Base-by-base conservation (phyloP, 30 jellyfish, hydroid and myxozoan genomes). In the Aurelia aurita complex sp. Pacific region DNA sequence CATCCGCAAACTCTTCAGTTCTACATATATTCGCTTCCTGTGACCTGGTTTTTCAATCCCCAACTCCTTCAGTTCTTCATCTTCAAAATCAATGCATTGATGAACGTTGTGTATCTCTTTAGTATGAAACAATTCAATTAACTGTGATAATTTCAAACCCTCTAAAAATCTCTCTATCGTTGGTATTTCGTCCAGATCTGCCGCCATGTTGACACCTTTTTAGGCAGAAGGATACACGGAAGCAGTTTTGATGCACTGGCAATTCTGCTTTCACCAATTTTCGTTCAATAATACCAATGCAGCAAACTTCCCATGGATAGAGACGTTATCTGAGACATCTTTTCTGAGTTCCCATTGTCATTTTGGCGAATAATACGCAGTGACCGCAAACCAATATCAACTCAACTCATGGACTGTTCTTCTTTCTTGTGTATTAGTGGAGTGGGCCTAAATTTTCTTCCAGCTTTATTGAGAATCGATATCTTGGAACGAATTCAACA, bases 31-130 rank as follows among this genome's bases (percentile, higher is more conserved):
- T 55, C 98, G 82, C 74, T 91, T 91, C 46, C 96, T 76, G 82
- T 91, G 87, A 13, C 98, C 98, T 23, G 89, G 89, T 63, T 79
- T 85, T 19, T 91, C 98, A 23, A 91, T 82, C 42, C 98, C 98
- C 23, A 85, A 16, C 14, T 42, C 78, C 69, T 85, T 83, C 55
- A 91, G 68, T 0, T 50, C 70, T 43, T 64, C 88, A 66, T 85
- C 98, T 40, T 63, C 83, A 18, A 85, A 74, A 3, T 32, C 55
- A 61, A 84, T 52, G 60, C 74, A 23, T 34, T 50, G 82, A 8
- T 63, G 50, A 33, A 91, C 86, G n/a, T 70, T 54, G 2, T n/a
- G 65, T 6, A 90, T 77, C 32, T 76, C 80, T 33, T 79, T 52
- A 19, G 57, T 33, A 19, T 18, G 5, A 69, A 91, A 85, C 51